These are phyloP conservation scores for Phenganax marumi DNA, from an alignment of 92 coral and sea anemone genomes.

Conservation along the genomic window DNA sequence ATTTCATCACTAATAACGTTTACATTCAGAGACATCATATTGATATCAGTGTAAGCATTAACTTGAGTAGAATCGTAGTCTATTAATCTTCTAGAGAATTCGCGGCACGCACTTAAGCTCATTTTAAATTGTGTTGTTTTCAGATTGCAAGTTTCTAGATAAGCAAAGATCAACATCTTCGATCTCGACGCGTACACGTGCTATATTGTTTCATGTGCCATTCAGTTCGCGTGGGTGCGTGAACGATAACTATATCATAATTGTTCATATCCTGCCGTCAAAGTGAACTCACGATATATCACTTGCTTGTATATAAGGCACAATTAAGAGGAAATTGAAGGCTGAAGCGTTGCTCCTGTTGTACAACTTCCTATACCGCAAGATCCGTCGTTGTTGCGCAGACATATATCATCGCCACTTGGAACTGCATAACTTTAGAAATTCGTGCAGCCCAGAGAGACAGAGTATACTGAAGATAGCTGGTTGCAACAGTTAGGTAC, in stretches of 20 bases:
- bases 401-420: no score
- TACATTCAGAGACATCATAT: background rate
- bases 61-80: background rate
- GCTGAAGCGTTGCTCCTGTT: no score
- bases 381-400: no score
- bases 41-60: background rate
- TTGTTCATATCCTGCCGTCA: background rate
- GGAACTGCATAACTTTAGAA: no score
- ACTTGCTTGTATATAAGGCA: background rate
- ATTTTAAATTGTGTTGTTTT: background rate
- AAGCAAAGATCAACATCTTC: no score
- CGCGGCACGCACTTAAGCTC: background rate
- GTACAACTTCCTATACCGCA: no score
- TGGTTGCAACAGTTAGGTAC: background rate
- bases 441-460: no score
- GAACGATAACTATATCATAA: background rate
- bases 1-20: background rate
- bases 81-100: background rate
- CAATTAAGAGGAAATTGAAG: no score
- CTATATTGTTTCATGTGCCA: background rate
- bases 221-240: conserved; percentile 11
- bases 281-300: background rate
- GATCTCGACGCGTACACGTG: background rate
- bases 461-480: background rate
- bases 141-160: no score